These are phyloP conservation scores for Orycteropus afer DNA, from an alignment of 2,113 vertebrate genomes.

Conservation along the genomic window DNA sequence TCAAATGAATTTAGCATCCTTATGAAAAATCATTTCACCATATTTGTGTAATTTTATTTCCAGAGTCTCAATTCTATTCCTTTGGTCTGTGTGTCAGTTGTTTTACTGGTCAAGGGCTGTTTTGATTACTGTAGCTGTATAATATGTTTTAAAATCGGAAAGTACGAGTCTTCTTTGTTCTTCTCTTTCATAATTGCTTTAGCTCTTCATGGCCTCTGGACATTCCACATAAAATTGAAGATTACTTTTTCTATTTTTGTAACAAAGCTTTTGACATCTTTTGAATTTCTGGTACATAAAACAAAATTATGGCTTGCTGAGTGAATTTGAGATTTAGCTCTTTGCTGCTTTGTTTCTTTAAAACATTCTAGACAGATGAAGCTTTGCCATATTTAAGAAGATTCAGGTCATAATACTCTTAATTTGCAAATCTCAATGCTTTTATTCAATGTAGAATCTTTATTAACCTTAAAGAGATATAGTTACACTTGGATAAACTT, in stretches of 20 bases:
- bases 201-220: no score
- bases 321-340: neutral
- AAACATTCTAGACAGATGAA: neutral
- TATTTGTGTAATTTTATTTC: no score
- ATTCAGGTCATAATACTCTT: neutral
- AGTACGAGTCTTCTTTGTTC: no score
- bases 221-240: neutral
- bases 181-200: no score
- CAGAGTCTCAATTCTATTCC: no score
- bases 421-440: neutral
- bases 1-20: no score
- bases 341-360: neutral
- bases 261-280: neutral
- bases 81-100: no score
- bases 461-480: neutral
- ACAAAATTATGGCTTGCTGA: neutral
- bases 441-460: neutral
- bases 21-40: no score
- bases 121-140: no score
- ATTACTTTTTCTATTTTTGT: neutral
- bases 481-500: neutral
- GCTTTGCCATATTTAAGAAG: neutral
- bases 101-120: no score
- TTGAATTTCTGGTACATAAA: conserved; percentile 1
- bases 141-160: no score